Conservation (phyloP, 2,888 invertebrate genomes). For the Bellardia pandia region DNA sequence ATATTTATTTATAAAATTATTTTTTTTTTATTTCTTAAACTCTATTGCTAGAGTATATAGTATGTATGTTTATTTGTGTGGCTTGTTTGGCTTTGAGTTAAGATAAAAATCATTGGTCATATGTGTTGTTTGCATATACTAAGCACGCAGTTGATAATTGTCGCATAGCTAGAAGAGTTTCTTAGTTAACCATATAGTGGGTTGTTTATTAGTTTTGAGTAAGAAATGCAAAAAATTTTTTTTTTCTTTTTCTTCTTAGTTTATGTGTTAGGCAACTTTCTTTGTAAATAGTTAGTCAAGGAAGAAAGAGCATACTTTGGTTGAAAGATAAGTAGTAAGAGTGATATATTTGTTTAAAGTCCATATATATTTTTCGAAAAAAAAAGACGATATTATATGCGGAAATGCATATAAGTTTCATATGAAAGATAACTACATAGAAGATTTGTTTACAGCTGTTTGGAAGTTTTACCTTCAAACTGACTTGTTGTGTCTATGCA, state of each 20-base stretch:
- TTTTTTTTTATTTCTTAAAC: conserved; percentile 12
- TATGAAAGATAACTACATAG: neutral
- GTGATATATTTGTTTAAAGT: neutral
- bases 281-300: conserved; percentile 10
- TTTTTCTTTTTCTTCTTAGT: neutral
- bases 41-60: neutral
- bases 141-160: conserved; percentile 41
- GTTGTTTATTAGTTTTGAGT: conserved; percentile 34
- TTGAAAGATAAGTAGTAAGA: neutral
- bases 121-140: conserved; percentile 3
- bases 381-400: neutral
- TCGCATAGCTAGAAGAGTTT: conserved; percentile 9
- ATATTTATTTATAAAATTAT: conserved; percentile 18
- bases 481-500: too few relatives aligned
- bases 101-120: conserved; percentile 35
- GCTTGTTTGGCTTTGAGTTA: neutral
- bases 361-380: neutral
- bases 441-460: neutral
- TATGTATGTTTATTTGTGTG: neutral
- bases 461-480: too few relatives aligned
- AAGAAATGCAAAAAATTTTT: conserved; percentile 5
- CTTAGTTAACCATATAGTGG: neutral
- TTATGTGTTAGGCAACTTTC: conserved; percentile 29
- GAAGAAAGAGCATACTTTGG: neutral
- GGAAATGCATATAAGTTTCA: conserved; percentile 3